A percentile compares a stretch with the other conserved stretches of the same genome.
Evolutionary conservation across 2,113 vertebrate species (phyloP).

Genomic region (Phalacrocorax aristotelis): DNA sequence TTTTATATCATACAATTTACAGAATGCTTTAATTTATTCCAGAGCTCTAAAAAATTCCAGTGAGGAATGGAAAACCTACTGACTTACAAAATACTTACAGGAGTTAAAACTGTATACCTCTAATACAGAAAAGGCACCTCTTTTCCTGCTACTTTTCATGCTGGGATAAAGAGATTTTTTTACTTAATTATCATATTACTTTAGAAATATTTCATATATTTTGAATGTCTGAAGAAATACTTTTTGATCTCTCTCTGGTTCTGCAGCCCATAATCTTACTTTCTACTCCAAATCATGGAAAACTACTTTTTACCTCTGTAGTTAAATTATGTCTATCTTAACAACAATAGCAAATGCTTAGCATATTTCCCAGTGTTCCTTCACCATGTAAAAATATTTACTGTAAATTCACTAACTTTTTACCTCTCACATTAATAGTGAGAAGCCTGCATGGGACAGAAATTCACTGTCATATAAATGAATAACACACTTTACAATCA

Average conservation of each 20-base stretch:
- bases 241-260: neutral
- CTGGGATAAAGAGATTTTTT: neutral
- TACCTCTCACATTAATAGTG: neutral
- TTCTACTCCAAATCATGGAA: neutral
- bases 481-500: neutral
- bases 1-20: neutral
- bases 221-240: neutral
- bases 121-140: neutral
- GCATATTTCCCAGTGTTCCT: neutral
- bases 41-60: neutral
- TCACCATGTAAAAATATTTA: neutral
- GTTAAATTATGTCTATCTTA: neutral
- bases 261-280: neutral
- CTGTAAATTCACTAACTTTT: neutral
- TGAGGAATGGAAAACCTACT: neutral
- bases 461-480: neutral
- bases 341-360: neutral
- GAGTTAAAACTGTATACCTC: neutral
- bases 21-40: neutral
- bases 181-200: neutral
- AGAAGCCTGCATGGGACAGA: neutral
- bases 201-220: neutral
- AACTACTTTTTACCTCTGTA: neutral
- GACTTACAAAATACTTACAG: neutral
- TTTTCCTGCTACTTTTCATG: neutral